Conservation (phyloP, 2,888 invertebrate genomes). For the Drosophila kambysellisi region DNA sequence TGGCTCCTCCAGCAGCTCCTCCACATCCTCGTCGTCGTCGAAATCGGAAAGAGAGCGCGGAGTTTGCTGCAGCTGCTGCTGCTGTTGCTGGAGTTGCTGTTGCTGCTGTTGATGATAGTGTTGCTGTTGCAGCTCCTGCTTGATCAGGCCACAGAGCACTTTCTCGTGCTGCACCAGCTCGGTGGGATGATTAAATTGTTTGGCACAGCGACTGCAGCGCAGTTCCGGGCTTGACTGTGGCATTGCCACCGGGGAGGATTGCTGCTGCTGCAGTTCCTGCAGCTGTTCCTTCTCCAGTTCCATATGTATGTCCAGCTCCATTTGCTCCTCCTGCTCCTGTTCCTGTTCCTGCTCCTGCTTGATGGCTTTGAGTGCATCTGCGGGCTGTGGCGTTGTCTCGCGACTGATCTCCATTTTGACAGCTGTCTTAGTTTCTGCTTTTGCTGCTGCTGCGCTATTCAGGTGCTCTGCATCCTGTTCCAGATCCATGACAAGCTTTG, state of each 20-base stretch:
- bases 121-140: conserved; percentile 85
- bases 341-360: conserved; percentile 64
- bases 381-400: conserved; percentile 79
- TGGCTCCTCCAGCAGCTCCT: conserved; percentile 65
- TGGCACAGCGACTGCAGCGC: conserved; percentile 87
- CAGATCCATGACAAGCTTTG: conserved; percentile 90
- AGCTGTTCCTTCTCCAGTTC: conserved; percentile 46
- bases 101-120: conserved; percentile 64
- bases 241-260: neutral
- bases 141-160: conserved; percentile 86
- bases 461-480: conserved; percentile 80
- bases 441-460: neutral
- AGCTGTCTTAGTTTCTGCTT: neutral
- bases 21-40: conserved; percentile 65
- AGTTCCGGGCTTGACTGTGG: conserved; percentile 62
- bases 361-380: conserved; percentile 50
- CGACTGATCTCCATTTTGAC: conserved; percentile 65
- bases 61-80: conserved; percentile 31
- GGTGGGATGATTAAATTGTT: conserved; percentile 87
- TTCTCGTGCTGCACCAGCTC: conserved; percentile 91
- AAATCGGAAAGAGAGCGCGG: conserved; percentile 82
- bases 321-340: conserved; percentile 63
- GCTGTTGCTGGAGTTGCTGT: conserved; percentile 37
- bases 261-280: conserved; percentile 63
- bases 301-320: conserved; percentile 67